A percentile compares a stretch with the other conserved stretches of the same genome.
These are phyloP conservation scores for Zaprionus obscuricornis DNA, from an alignment of 2,888 invertebrate genomes.

Conservation along the genomic window DNA sequence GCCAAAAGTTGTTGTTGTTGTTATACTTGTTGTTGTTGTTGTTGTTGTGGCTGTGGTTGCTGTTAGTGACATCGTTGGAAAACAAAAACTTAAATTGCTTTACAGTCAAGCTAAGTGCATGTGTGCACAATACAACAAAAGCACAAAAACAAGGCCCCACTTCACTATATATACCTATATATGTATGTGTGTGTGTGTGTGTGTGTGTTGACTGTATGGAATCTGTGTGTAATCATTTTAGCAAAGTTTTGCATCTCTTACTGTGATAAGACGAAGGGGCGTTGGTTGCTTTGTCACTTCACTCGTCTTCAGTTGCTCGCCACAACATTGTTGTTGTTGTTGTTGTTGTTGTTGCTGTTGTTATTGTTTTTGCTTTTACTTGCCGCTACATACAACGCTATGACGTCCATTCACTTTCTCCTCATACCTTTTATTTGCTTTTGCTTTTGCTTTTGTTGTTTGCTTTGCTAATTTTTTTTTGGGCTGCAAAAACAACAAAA, in stretches of 20 bases:
- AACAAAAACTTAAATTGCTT: conserved; percentile 43
- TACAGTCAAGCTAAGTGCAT: conserved; percentile 24
- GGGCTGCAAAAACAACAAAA: conserved; percentile 36
- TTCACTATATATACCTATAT: neutral
- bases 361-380: conserved; percentile 61
- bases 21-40: conserved; percentile 1
- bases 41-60: conserved; percentile 1
- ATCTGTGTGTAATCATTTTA: conserved; percentile 15
- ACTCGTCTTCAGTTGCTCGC: conserved; percentile 38
- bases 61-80: conserved; percentile 26
- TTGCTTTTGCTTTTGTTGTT: conserved; percentile 56
- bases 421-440: conserved; percentile 48
- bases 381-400: no score
- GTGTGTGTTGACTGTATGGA: conserved; percentile 1
- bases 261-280: conserved; percentile 51
- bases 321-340: conserved; percentile 3
- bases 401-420: conserved; percentile 73
- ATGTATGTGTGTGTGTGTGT: no score
- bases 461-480: conserved; percentile 68
- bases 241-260: conserved; percentile 31
- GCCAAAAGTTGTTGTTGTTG: conserved; percentile 25
- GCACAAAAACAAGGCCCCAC: conserved; percentile 14
- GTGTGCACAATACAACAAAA: neutral
- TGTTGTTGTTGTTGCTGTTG: neutral
- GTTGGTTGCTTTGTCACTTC: conserved; percentile 58